Evolutionary conservation across 2,113 vertebrate genomes (phyloP), one percentile per base, ranked within the genome.

Genomic region (Oceanites oceanicus): DNA sequence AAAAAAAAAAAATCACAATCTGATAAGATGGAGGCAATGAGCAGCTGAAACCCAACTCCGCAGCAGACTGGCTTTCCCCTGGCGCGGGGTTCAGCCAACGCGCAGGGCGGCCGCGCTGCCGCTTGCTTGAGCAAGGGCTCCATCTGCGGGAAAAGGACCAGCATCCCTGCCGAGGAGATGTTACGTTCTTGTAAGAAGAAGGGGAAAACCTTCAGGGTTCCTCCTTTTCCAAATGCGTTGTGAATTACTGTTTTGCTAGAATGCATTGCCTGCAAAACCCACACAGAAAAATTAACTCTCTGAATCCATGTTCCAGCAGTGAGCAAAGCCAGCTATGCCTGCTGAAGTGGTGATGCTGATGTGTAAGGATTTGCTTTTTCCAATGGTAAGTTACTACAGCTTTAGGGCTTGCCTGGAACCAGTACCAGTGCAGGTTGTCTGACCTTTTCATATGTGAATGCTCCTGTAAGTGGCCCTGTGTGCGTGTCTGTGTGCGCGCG

Each of bases 81-180:
- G 2, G 23, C n/a, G 2, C 15, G 9, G 50, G 47, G 42, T n/a
- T 62, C 38, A 42, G 58, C 77, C 89, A 18, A 11, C 11, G 7
- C 21, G 8, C 40, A 7, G 63, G 52, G 68, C 9, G 7, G 47
- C 38, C 21, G n/a, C 13, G 7, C 27, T 7, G 73, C 78, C 18
- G 16, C 94, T 97, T 47, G 45, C 92, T 96, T 97, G 96, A 93
- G n/a, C 98, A 91, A 98, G 96, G 96, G 97, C 97, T 95, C 98
- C 98, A 97, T 83, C 98, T 98, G 98, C 90, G 86, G 98, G 98
- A 87, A 49, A 67, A 95, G 62, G 50, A 61, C 20, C 55, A 9
- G 71, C 83, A 65, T 59, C 88, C 80, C 26, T 32, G 65, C 61
- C 3, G 0, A 18, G 56, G 56, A 44, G 5, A 29, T 2, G 18